Evolutionary conservation across 2,113 vertebrate species (phyloP), one percentile per base, ranked within the genome.

Genomic region (Spheniscus mendiculus): DNA sequence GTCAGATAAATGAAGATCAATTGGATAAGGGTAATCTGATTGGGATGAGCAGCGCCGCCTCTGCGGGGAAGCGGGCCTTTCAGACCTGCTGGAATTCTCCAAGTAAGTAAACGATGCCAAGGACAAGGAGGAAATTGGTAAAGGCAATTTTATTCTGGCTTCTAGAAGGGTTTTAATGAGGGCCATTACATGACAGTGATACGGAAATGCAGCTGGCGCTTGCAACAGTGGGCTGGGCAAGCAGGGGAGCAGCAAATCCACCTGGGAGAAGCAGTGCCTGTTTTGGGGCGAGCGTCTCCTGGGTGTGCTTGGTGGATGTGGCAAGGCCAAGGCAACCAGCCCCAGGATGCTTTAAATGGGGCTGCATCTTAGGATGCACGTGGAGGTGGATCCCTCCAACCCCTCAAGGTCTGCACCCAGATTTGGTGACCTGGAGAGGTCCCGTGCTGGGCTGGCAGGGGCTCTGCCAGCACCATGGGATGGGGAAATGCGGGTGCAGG

Each of bases 81-180:
- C 69, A 42, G 89, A 80, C 84, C 82, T 47, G 82, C 88, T 90
- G 96, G 96, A 92, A 97, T 96, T 52, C 94, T 94, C 79, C n/a
- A 3, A 47, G 36, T 22, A 8, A 30, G 89, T 44, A 50, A 96
- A 87, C 50, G 74, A 32, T 3, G 2, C 14, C 2, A 8, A 81
- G 78, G 67, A 81, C 50, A 13, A 23, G 78, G 85, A 93, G 94
- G 90, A 83, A 95, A 96, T 92, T 91, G 90, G 90, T 47, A 30
- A 91, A 91, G 63, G 70, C 76, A 85, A 92, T 93, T 95, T 88
- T 65, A 69, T 90, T 77, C 70, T 26, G 88, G 45, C 66, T 79
- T 63, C 71, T 15, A 20, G 90, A 81, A 85, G 63, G 85, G 26
- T 20, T 92, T 92, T 92, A 90, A 87, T 71, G 90, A 94, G 90